These are phyloP conservation scores for Lysandra bellargus DNA, from an alignment of 2,888 invertebrate species.

Conservation along the genomic window DNA sequence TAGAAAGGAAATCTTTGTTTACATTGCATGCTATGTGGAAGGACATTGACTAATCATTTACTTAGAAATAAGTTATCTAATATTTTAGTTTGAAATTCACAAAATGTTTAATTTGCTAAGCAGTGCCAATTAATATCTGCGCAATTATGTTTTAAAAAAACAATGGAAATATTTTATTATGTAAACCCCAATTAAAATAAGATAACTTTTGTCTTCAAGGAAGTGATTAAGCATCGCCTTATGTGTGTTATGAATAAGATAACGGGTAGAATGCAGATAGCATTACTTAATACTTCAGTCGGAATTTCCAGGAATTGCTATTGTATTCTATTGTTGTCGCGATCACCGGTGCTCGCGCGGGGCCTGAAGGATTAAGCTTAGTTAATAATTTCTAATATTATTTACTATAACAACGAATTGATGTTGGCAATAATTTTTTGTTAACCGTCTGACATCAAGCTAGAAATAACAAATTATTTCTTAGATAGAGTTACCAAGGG, in stretches of 20 bases:
- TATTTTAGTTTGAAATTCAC: not conserved
- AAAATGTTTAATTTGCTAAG: too few relatives aligned
- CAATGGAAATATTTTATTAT: not conserved
- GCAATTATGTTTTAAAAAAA: not conserved
- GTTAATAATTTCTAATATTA: not conserved
- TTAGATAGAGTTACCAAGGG: not conserved
- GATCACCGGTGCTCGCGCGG: too few relatives aligned
- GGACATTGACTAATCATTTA: too few relatives aligned
- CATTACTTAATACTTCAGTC: too few relatives aligned
- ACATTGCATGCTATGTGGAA: too few relatives aligned
- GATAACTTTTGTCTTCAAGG: conserved; percentile 10
- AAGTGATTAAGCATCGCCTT: conserved; percentile 3
- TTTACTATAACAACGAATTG: not conserved
- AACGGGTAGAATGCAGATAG: not conserved
- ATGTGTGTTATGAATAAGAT: conserved; percentile 13
- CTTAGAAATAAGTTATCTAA: not conserved
- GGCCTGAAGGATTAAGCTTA: too few relatives aligned
- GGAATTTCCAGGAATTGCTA: too few relatives aligned
- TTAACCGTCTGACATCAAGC: not conserved
- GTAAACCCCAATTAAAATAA: not conserved
- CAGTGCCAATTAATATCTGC: too few relatives aligned
- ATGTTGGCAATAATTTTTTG: not conserved
- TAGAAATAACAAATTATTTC: not conserved
- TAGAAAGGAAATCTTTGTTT: too few relatives aligned
- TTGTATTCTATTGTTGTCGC: too few relatives aligned